A percentile compares a stretch with the other conserved stretches of the same genome.
phyloP scores from a whole-genome alignment of 2,113 vertebrate species.

The Mesocricetus auratus region DNA sequence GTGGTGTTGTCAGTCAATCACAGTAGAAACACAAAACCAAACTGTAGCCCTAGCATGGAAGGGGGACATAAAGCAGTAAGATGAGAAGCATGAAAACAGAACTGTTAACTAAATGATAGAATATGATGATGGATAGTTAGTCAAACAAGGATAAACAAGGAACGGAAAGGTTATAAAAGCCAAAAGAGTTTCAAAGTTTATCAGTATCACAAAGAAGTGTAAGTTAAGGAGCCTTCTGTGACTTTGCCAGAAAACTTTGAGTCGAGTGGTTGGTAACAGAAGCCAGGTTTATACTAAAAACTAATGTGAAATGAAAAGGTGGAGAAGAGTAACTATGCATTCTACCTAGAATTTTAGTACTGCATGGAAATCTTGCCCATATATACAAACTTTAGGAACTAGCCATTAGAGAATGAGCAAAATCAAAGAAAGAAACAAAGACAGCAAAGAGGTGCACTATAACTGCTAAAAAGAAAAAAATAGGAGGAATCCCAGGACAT shows the following conservation, averaged over 20 bases:
- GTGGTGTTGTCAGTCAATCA: neutral
- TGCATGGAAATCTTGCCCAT: neutral
- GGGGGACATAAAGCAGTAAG: constrained; percentile 10
- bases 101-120: neutral
- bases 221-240: neutral
- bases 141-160: constrained; percentile 29
- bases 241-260: neutral
- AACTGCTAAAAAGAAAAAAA: neutral
- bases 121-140: neutral
- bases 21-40: neutral
- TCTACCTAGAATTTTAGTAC: neutral
- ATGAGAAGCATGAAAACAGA: neutral
- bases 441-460: neutral
- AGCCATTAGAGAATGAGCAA: neutral
- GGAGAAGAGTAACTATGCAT: neutral
- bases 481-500: neutral
- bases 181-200: neutral
- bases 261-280: neutral
- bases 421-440: neutral
- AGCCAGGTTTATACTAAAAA: neutral
- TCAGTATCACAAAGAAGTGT: neutral
- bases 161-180: neutral
- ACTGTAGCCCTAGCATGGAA: neutral
- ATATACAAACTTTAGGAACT: neutral
- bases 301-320: constrained; percentile 14